Evolutionary conservation across 2,113 vertebrate species (phyloP).

Genomic region (Porphyrio hochstetteri): DNA sequence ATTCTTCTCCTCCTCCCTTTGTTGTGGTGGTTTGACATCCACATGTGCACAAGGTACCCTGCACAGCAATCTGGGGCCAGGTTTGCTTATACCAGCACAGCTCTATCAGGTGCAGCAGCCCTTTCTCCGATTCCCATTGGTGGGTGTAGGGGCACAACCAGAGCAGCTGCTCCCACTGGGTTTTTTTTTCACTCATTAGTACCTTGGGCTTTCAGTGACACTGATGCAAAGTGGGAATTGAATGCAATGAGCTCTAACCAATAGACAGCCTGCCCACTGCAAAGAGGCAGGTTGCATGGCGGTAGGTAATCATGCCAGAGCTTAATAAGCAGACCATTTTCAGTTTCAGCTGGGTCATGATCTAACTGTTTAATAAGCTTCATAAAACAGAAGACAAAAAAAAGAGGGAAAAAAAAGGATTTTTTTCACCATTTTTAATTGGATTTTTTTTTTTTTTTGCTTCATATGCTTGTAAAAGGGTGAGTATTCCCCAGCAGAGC

Average conservation of each 20-base stretch:
- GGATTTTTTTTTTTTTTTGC: background rate
- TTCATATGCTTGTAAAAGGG: background rate
- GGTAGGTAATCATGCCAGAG: background rate
- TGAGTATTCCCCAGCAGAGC: background rate
- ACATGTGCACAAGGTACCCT: background rate
- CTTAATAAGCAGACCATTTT: background rate
- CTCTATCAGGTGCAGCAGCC: background rate
- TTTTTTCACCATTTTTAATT: slow-evolving; percentile 17
- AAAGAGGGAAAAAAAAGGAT: background rate
- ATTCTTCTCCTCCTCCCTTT: background rate
- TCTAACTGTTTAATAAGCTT: slow-evolving; percentile 26
- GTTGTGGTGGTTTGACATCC: background rate
- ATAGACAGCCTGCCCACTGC: background rate
- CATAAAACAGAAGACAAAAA: background rate
- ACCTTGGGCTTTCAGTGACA: background rate
- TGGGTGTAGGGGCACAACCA: background rate
- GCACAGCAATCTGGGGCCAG: background rate
- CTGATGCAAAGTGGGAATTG: background rate
- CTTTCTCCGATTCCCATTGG: accelerated
- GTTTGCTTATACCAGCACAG: background rate
- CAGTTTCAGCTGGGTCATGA: background rate
- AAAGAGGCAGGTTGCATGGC: background rate
- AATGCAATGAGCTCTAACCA: background rate
- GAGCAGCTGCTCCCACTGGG: background rate
- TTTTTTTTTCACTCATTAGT: background rate